These are phyloP conservation scores for Brienomyrus longianalis DNA, from an alignment of 2,113 vertebrate genomes.

Conservation along the genomic window DNA sequence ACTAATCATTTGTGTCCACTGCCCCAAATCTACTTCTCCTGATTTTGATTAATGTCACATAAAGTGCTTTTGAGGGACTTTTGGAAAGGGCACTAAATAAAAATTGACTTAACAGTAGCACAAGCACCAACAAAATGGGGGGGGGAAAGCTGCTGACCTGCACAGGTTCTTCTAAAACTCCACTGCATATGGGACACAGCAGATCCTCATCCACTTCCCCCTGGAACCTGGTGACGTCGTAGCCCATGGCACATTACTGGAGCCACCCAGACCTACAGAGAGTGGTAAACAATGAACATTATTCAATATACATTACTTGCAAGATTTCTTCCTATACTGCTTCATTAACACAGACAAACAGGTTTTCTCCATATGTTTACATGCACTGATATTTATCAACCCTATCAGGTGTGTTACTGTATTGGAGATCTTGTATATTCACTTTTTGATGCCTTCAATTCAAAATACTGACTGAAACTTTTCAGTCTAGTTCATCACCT, in stretches of 20 bases:
- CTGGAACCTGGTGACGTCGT: conserved; percentile 93
- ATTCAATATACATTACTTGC: neutral
- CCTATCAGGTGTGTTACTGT: neutral
- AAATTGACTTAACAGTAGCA: neutral
- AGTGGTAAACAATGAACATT: neutral
- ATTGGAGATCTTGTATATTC: neutral
- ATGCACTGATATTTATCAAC: neutral
- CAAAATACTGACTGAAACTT: neutral
- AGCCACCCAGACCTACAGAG: conserved; percentile 58
- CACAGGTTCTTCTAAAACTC: conserved; percentile 94
- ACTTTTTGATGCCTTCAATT: neutral
- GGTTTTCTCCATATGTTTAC: neutral
- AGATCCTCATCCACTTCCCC: conserved; percentile 97
- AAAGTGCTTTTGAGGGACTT: neutral
- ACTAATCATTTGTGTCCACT: neutral
- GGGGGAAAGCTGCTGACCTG: conserved; percentile 63
- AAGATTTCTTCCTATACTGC: neutral
- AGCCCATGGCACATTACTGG: conserved; percentile 96
- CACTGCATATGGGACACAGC: conserved; percentile 95
- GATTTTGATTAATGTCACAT: neutral
- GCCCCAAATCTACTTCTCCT: neutral
- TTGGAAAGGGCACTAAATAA: neutral
- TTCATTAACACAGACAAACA: neutral
- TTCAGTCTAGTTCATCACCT: neutral
- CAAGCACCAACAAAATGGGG: neutral